Conservation (phyloP, 2,888 invertebrate species). For the Abrostola triplasia region DNA sequence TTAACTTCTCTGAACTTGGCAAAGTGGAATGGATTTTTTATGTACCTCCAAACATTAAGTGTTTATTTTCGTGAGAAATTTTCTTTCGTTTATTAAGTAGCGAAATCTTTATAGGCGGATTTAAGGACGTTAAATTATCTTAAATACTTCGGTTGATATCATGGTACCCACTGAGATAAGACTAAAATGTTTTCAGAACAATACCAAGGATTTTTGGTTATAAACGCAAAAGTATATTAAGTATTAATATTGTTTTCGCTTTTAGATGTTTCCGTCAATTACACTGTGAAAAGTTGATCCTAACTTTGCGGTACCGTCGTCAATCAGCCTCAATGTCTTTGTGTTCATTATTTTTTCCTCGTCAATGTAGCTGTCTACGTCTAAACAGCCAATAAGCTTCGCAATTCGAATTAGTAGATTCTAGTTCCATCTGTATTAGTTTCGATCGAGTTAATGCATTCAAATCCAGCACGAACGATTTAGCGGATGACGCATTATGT, state of each 20-base stretch:
- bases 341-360: constrained; percentile 3
- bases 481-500: constrained; percentile 54
- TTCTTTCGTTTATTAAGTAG: constrained; percentile 57
- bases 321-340: not conserved
- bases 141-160: not conserved
- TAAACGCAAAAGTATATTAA: too few relatives aligned
- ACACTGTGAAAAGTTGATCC: too few relatives aligned
- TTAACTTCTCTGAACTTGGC: constrained; percentile 77
- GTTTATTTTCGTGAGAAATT: constrained; percentile 70
- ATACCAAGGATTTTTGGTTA: not conserved
- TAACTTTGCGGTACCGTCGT: not conserved
- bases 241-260: too few relatives aligned
- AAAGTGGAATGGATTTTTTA: constrained; percentile 79
- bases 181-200: not conserved
- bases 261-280: too few relatives aligned
- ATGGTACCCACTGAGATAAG: not conserved
- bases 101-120: constrained; percentile 47
- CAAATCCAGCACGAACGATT: constrained; percentile 42
- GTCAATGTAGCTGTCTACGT: constrained; percentile 8
- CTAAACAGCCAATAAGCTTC: constrained; percentile 19
- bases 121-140: constrained; percentile 22
- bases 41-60: constrained; percentile 73
- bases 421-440: constrained; percentile 45
- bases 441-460: constrained; percentile 51
- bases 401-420: constrained; percentile 33